Conservation (phyloP, 2,797 vertebrate species). For the Cygnus olor region DNA sequence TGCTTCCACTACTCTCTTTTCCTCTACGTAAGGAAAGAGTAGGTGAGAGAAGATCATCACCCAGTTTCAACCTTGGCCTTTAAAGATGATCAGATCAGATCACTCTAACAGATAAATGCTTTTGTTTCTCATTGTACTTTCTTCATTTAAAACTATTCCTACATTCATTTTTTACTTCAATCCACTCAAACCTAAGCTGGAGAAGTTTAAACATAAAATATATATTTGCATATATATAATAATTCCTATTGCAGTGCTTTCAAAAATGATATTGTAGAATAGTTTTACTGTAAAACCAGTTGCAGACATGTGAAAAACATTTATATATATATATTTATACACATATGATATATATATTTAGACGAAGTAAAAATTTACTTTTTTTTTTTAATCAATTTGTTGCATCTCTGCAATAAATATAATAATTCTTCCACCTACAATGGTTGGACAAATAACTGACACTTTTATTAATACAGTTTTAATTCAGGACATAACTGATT, state of each 20-base stretch:
- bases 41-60: not conserved
- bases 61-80: not conserved
- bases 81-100: not conserved
- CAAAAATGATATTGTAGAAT: not conserved
- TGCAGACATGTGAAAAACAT: not conserved
- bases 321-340: not conserved
- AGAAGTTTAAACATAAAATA: not conserved
- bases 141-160: not conserved
- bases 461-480: not conserved
- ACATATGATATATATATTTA: not conserved
- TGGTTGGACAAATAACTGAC: not conserved
- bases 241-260: not conserved
- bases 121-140: not conserved
- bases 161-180: not conserved
- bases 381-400: not conserved
- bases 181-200: not conserved
- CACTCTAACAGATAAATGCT: not conserved
- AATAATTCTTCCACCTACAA: not conserved
- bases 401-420: not conserved
- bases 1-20: not conserved
- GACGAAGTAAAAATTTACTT: not conserved
- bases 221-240: not conserved
- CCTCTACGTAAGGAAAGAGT: not conserved
- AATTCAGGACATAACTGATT: not conserved
- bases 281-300: not conserved